Evolutionary conservation across 2,113 vertebrate genomes (phyloP).

Genomic region (Siniperca knerii): DNA sequence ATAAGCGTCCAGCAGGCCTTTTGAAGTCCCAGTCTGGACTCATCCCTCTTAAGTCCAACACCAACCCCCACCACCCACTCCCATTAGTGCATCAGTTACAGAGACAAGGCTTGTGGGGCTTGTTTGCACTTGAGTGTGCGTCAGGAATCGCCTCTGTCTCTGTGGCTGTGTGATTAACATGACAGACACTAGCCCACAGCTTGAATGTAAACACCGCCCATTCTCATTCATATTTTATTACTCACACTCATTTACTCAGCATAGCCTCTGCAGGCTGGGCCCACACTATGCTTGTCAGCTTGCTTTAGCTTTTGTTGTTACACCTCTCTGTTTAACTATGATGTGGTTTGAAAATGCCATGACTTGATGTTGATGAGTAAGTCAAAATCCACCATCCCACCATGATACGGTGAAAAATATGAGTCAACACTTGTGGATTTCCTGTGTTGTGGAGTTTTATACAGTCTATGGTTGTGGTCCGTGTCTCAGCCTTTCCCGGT

Average conservation of each 20-base stretch:
- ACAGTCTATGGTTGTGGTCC: background rate
- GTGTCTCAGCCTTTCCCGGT: conserved; percentile 22
- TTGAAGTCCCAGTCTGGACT: conserved; percentile 72
- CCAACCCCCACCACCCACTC: conserved; percentile 15
- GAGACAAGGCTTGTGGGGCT: conserved; percentile 60
- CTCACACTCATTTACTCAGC: conserved; percentile 51
- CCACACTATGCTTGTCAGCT: background rate
- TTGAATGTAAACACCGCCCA: conserved; percentile 59
- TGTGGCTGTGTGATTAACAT: conserved; percentile 54
- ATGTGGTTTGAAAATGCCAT: conserved; percentile 15
- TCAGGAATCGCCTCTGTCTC: conserved; percentile 32
- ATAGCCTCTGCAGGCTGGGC: conserved; percentile 1
- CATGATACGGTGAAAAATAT: background rate
- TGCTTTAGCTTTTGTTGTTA: conserved; percentile 34
- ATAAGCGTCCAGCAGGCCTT: conserved; percentile 68
- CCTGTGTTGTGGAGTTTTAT: conserved; percentile 4
- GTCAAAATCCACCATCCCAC: background rate
- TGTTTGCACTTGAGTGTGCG: conserved; percentile 70
- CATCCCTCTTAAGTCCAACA: conserved; percentile 26
- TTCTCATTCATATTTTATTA: conserved; percentile 66
- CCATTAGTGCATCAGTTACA: conserved; percentile 67
- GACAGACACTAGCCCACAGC: conserved; percentile 53
- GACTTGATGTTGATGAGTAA: conserved; percentile 27
- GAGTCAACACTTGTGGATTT: background rate
- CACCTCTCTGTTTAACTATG: conserved; percentile 8